phyloP scores from a whole-genome alignment of 2,113 vertebrate genomes.

The Pedetes capensis region DNA sequence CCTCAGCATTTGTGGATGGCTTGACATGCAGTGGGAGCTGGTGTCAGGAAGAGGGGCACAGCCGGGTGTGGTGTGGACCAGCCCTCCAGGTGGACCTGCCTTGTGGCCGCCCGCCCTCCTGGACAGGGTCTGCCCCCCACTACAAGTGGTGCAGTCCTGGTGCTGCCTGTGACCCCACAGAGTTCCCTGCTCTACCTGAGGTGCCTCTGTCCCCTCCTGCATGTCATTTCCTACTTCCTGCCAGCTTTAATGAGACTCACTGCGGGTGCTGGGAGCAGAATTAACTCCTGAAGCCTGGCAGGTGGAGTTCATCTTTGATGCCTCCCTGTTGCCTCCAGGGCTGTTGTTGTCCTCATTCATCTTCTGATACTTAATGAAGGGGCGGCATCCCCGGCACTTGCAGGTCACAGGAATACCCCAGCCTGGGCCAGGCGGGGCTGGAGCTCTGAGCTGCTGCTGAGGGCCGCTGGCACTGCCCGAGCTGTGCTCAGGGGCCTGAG shows the following conservation, averaged over 20 bases:
- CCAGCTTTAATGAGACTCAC: not conserved
- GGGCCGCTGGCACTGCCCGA: not conserved
- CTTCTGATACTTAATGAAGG: not conserved
- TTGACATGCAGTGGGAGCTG: not conserved
- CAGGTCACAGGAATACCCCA: not conserved
- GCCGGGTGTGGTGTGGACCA: rapidly evolving
- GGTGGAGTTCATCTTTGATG: not conserved
- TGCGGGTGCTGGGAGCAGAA: rapidly evolving
- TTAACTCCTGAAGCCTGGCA: not conserved
- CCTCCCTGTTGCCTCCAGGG: rapidly evolving
- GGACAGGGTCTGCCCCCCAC: no score
- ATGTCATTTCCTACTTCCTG: rapidly evolving
- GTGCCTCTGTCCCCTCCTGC: not conserved
- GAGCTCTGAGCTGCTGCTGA: not conserved
- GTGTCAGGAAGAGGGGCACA: not conserved
- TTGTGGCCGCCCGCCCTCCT: rapidly evolving
- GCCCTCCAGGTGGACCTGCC: not conserved
- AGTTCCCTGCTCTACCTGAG: not conserved
- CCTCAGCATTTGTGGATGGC: not conserved
- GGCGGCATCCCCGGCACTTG: rapidly evolving
- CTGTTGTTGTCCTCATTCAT: not conserved
- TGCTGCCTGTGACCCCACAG: rapidly evolving
- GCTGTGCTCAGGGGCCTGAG: not conserved
- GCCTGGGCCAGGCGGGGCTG: not conserved
- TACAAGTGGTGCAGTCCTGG: not conserved